These are phyloP conservation scores for Sphenodon punctatus DNA, from an alignment of 2,797 vertebrate species.

Conservation along the genomic window DNA sequence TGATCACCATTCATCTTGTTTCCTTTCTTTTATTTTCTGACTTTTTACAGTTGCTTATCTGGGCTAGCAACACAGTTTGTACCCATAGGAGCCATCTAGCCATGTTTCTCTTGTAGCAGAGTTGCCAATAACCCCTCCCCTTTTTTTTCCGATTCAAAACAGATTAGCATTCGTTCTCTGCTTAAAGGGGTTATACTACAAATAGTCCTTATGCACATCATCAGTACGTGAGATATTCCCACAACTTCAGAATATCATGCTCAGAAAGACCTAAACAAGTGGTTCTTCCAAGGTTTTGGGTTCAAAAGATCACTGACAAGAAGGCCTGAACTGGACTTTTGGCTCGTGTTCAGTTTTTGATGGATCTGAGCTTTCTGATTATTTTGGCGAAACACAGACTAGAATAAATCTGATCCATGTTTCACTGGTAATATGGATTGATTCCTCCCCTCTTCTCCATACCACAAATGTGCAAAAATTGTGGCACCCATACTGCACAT, in stretches of 20 bases:
- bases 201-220: neutral
- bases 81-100: neutral
- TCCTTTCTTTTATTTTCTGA: fast-evolving
- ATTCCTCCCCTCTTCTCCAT: too few relatives aligned
- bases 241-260: neutral
- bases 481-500: too few relatives aligned
- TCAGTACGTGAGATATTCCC: neutral
- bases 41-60: neutral
- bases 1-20: neutral
- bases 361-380: too few relatives aligned
- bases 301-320: too few relatives aligned
- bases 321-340: too few relatives aligned
- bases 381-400: too few relatives aligned
- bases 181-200: neutral
- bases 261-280: neutral
- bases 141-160: constrained; percentile 7
- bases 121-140: neutral
- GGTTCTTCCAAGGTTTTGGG: too few relatives aligned
- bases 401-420: too few relatives aligned
- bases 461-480: too few relatives aligned
- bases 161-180: neutral
- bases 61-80: neutral
- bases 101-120: neutral
- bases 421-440: too few relatives aligned
- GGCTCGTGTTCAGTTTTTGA: too few relatives aligned